Conservation (phyloP, 2,888 invertebrate species). For the Morpho helenor region DNA sequence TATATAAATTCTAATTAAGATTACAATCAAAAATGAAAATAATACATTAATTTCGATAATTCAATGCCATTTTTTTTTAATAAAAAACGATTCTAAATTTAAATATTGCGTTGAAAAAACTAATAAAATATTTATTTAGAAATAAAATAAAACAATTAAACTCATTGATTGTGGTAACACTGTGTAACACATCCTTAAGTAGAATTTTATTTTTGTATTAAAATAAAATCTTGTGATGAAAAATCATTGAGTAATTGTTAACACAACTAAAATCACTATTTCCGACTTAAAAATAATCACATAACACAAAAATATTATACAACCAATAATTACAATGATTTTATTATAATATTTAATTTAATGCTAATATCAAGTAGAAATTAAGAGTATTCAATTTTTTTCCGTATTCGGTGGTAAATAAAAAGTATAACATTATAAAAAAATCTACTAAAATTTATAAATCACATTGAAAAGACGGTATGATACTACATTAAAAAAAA, state of each 20-base stretch:
- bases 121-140: background rate
- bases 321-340: slow-evolving; percentile 5
- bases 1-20: background rate
- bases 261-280: slow-evolving; percentile 18
- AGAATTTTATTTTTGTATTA: slow-evolving; percentile 4
- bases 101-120: background rate
- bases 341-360: slow-evolving; percentile 49
- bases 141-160: background rate
- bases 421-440: slow-evolving; percentile 11
- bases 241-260: slow-evolving; percentile 16
- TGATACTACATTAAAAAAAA: background rate
- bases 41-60: no score
- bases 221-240: slow-evolving; percentile 19
- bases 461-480: no score
- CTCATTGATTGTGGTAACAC: slow-evolving; percentile 19
- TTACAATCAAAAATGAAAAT: background rate
- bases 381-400: slow-evolving; percentile 58
- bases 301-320: slow-evolving; percentile 14
- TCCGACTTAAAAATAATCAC: slow-evolving; percentile 15
- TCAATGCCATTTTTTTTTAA: no score
- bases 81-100: no score
- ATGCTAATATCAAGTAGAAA: slow-evolving; percentile 25
- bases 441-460: background rate
- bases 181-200: slow-evolving; percentile 7
- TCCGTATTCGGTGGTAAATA: slow-evolving; percentile 62